A percentile compares a stretch with the other conserved stretches of the same genome.
Evolutionary conservation across 2,797 vertebrate genomes (phyloP).

Genomic region (Triplophysa bombifrons): DNA sequence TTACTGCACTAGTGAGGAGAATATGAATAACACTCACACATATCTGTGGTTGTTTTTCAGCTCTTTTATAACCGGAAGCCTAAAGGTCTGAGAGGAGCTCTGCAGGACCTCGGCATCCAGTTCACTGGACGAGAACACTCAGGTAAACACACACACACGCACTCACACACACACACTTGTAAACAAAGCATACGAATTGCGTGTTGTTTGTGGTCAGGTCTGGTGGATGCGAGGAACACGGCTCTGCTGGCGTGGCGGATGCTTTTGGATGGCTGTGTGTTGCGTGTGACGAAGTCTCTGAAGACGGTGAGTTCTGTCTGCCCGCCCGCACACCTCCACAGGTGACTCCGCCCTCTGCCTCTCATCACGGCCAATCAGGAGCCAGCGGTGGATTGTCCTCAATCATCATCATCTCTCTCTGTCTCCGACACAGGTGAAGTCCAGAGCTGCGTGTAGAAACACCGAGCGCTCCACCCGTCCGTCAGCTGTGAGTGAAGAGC

Average conservation of each 20-base stretch:
- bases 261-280: conserved; percentile 88
- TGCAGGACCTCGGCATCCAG: conserved; percentile 91
- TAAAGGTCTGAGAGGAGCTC: conserved; percentile 89
- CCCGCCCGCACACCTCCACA: conserved; percentile 20
- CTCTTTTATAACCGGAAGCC: conserved; percentile 90
- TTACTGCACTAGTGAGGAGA: no score
- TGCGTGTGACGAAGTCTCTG: conserved; percentile 86
- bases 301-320: conserved; percentile 78
- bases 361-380: not conserved
- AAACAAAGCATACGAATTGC: not conserved
- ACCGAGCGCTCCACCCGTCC: not conserved
- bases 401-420: not conserved
- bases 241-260: conserved; percentile 87
- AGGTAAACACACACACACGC: conserved; percentile 69
- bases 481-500: not conserved
- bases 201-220: conserved; percentile 69
- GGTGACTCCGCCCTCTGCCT: conserved; percentile 13
- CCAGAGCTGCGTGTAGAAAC: conserved; percentile 50
- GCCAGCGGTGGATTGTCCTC: not conserved
- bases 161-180: not conserved
- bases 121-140: conserved; percentile 93
- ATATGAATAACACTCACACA: not conserved
- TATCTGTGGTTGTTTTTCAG: conserved; percentile 67
- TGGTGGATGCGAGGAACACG: conserved; percentile 93
- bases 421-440: conserved; percentile 58